These are phyloP conservation scores for Hyles vespertilio DNA, from an alignment of 1,140 invertebrate species.

Conservation along the genomic window DNA sequence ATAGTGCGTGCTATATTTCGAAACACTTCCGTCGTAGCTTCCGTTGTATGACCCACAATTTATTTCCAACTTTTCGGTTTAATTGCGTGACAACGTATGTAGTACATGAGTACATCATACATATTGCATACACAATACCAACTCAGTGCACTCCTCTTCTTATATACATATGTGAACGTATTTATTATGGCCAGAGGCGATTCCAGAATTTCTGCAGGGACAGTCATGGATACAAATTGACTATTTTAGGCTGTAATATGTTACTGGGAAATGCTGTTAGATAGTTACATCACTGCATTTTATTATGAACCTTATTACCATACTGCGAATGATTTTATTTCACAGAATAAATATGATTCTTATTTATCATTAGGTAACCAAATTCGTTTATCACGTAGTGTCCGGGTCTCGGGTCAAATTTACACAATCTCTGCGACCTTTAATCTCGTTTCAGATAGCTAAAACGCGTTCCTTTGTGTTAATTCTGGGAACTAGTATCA, in stretches of 20 bases:
- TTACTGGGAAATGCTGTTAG: too few species aligned
- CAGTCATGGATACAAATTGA: too few species aligned
- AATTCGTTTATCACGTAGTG: slow-evolving; percentile 45
- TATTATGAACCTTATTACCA: too few species aligned
- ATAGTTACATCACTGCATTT: too few species aligned
- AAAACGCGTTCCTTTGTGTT: slow-evolving; percentile 60
- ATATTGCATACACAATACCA: too few species aligned
- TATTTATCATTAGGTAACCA: slow-evolving; percentile 17
- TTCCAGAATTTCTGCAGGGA: too few species aligned
- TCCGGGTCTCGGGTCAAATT: slow-evolving; percentile 69
- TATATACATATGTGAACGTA: too few species aligned
- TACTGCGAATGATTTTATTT: too few species aligned
- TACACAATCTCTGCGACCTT: slow-evolving; percentile 66
- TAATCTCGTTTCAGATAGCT: slow-evolving; percentile 67
- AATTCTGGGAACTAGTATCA: slow-evolving; percentile 58
- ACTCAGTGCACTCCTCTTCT: too few species aligned
- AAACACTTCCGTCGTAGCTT: slow-evolving; percentile 52
- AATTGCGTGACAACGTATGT: background rate
- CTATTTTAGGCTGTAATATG: too few species aligned
- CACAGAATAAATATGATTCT: slow-evolving; percentile 3
- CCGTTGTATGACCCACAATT: slow-evolving; percentile 48
- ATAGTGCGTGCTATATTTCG: slow-evolving; percentile 59
- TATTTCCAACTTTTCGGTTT: slow-evolving; percentile 31
- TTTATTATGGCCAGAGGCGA: too few species aligned
- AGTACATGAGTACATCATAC: too few species aligned